Base-by-base conservation (phyloP, 2,113 vertebrate species). In the Neogale vison region DNA sequence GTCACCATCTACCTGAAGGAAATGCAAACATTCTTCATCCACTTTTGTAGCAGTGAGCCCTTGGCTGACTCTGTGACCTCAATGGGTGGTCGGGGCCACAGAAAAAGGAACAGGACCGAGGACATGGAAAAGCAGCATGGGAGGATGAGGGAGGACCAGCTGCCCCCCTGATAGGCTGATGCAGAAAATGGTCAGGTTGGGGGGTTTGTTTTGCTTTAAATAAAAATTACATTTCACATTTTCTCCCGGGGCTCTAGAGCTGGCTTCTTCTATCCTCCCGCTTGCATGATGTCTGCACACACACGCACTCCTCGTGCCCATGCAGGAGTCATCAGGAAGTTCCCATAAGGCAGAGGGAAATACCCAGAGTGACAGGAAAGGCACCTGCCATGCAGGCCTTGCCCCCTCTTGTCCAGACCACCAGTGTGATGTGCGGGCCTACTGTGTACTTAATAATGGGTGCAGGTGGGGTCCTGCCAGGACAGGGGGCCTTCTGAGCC, bases 11-110 rank as follows among this genome's bases (percentile, higher is more conserved):
- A 92, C 71, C 95, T 88, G 1, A 96, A 95, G 65, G 97, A 96
- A 61, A 96, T 96, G 88, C 47, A 63, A 55, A 97, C 97, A 0
- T 96, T 96, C 94, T 96, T 96, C 83, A 1, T 97, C n/a, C 29
- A 89, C 57, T 94, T 96, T 18, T 67, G 3, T 34, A 89, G 57
- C 80, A 15, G 31, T 95, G 72, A 90, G 61, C 47, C 29, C 15
- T 36, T 17, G 5, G 26, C 18, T 4, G 21, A 5, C 4, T 1
- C n/a, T 5, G 1, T 0, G 21, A 2, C 55, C 3, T 23, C 39
- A 13, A 13, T 12, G 39, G n/a, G 7, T 4, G 17, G 17, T 17
- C 2, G 1, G 34, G 67, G 3, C 67, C 67, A 17, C 34, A n/a
- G 7, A 7, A 69, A n/a, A 69, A 69, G 67, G 17, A n/a, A n/a